These are phyloP conservation scores for Triplophysa yarkandensis DNA, from an alignment of 2,797 vertebrate species.

Conservation along the genomic window DNA sequence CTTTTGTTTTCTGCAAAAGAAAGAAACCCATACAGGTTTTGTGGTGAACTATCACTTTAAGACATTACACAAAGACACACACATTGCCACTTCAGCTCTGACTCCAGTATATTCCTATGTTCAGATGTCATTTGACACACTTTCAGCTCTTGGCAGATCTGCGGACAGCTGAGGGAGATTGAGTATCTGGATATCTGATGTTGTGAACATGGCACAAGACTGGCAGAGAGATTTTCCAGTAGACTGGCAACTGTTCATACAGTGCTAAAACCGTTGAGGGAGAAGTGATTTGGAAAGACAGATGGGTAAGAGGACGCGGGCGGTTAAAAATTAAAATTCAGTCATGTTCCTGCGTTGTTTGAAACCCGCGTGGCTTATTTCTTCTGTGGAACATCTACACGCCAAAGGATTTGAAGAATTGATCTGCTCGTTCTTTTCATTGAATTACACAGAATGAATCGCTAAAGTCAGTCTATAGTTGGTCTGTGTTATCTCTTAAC, in stretches of 20 bases:
- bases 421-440: background rate
- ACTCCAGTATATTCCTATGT: background rate
- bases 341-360: background rate
- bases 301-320: slow-evolving; percentile 7
- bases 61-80: too few species aligned
- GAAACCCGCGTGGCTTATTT: background rate
- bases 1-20: too few species aligned
- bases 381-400: background rate
- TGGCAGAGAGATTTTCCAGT: slow-evolving; percentile 33
- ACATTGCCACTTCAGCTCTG: background rate
- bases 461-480: background rate
- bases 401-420: background rate
- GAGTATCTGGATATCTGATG: slow-evolving; percentile 39
- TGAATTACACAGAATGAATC: background rate
- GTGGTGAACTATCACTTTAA: too few species aligned
- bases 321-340: background rate
- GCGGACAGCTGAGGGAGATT: slow-evolving; percentile 48
- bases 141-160: slow-evolving; percentile 18
- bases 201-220: slow-evolving; percentile 32
- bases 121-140: slow-evolving; percentile 38
- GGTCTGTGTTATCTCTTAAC: slow-evolving; percentile 8
- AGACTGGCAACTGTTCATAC: slow-evolving; percentile 42
- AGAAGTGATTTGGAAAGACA: slow-evolving; percentile 21
- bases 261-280: background rate
- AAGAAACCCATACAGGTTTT: too few species aligned